Conservation (phyloP, 2,888 invertebrate genomes). For the Myathropa florea region DNA sequence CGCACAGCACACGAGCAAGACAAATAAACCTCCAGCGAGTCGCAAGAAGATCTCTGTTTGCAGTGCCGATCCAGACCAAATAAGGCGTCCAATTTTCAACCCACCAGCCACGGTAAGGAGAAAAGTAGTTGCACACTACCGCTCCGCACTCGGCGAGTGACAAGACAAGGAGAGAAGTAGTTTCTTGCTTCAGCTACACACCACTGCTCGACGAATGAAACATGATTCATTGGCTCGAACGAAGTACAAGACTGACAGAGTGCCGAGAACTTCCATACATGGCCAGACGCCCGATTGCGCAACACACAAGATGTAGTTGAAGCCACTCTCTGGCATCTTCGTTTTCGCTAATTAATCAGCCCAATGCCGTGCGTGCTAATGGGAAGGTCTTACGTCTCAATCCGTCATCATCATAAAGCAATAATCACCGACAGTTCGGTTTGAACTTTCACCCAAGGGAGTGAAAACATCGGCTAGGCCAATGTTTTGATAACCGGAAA, state of each 20-base stretch:
- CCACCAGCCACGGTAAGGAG: conserved; percentile 27
- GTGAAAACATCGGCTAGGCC: conserved; percentile 10
- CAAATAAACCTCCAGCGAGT: neutral
- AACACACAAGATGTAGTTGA: conserved; percentile 22
- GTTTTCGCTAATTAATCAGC: conserved; percentile 36
- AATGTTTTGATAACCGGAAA: conserved; percentile 53
- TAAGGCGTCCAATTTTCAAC: conserved; percentile 64
- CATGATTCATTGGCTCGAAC: conserved; percentile 51
- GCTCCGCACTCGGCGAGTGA: conserved; percentile 24
- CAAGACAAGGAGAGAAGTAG: conserved; percentile 35
- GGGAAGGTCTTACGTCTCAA: conserved; percentile 38
- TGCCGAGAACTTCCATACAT: conserved; percentile 45
- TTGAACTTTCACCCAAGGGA: conserved; percentile 65
- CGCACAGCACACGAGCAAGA: too few relatives aligned
- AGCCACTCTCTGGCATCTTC: conserved; percentile 6
- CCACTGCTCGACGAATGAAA: conserved; percentile 21
- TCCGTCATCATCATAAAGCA: conserved; percentile 64
- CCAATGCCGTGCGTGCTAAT: conserved; percentile 55
- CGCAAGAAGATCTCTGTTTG: conserved; percentile 41
- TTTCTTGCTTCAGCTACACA: conserved; percentile 41
- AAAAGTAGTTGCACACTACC: too few relatives aligned
- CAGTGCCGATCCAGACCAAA: conserved; percentile 39
- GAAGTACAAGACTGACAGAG: conserved; percentile 8
- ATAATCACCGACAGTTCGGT: conserved; percentile 57
- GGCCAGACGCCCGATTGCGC: conserved; percentile 53